Conservation (phyloP, 2,888 invertebrate genomes). For the Rugalucina vietnamica region DNA sequence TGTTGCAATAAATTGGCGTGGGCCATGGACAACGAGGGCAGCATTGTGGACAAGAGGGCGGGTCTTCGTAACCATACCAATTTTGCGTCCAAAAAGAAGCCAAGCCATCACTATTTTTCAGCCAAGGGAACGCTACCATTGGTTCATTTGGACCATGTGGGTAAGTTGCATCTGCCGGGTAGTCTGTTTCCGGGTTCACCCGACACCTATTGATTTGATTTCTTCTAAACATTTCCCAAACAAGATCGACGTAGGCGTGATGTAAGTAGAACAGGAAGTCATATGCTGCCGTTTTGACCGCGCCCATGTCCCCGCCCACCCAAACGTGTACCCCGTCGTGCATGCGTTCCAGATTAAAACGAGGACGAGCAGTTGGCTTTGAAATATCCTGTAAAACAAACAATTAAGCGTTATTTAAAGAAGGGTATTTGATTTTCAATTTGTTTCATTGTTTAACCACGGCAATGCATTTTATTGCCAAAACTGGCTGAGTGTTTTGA, state of each 20-base stretch:
- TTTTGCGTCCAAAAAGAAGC: conserved; percentile 32
- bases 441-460: no score
- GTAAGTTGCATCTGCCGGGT: conserved; percentile 20
- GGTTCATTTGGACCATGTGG: conserved; percentile 20
- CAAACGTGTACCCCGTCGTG: conserved; percentile 67
- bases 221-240: conserved; percentile 69
- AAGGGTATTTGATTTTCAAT: no score
- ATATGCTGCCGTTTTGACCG: conserved; percentile 58
- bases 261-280: conserved; percentile 73
- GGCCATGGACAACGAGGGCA: conserved; percentile 29
- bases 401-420: neutral
- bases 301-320: conserved; percentile 70
- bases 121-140: conserved; percentile 43
- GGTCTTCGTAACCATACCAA: conserved; percentile 44
- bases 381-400: conserved; percentile 36
- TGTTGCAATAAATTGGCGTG: conserved; percentile 40
- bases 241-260: conserved; percentile 71
- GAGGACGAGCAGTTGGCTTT: conserved; percentile 44
- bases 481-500: no score
- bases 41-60: conserved; percentile 49
- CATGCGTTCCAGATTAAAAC: conserved; percentile 66
- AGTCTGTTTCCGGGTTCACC: conserved; percentile 39
- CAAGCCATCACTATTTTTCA: conserved; percentile 40
- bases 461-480: no score
- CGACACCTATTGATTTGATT: conserved; percentile 34